phyloP scores from a whole-genome alignment of 2,888 invertebrate genomes.

The Phrixothrix hirtus region DNA sequence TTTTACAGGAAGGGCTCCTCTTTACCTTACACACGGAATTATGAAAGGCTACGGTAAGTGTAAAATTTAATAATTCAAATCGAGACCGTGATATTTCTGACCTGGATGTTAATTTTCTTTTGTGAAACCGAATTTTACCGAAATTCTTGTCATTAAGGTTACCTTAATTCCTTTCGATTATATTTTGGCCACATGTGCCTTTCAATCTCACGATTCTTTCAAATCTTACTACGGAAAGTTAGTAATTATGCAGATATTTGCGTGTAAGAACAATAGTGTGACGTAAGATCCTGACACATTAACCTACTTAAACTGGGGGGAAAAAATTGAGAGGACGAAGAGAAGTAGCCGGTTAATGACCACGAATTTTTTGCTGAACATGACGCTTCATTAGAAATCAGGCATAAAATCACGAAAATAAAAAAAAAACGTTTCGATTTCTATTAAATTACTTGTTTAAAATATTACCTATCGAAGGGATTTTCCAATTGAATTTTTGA shows the following conservation, averaged over 20 bases:
- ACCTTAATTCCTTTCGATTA: constrained; percentile 20
- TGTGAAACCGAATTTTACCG: not conserved
- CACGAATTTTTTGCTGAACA: constrained; percentile 24
- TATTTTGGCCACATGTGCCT: constrained; percentile 11
- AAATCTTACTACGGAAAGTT: constrained; percentile 17
- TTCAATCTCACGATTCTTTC: constrained; percentile 12
- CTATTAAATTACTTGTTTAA: constrained; percentile 17
- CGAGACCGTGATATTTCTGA: not conserved
- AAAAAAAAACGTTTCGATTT: constrained; percentile 20
- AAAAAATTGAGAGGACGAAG: constrained; percentile 28
- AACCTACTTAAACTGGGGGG: constrained; percentile 22
- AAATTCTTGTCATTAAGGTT: constrained; percentile 22
- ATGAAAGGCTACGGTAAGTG: constrained; percentile 84
- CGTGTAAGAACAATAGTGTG: constrained; percentile 28
- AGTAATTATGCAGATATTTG: constrained; percentile 20
- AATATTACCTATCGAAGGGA: constrained; percentile 8
- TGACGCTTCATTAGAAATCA: constrained; percentile 23
- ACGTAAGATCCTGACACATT: constrained; percentile 31
- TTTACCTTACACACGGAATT: constrained; percentile 83
- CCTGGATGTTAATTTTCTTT: too few species aligned
- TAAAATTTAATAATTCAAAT: not conserved
- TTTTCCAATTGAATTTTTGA: not conserved
- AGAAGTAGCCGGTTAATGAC: constrained; percentile 31
- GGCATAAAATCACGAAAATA: constrained; percentile 10
- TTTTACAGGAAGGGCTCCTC: constrained; percentile 77